phyloP scores from a whole-genome alignment of 2,113 vertebrate species.

The Corynorhinus townsendii region DNA sequence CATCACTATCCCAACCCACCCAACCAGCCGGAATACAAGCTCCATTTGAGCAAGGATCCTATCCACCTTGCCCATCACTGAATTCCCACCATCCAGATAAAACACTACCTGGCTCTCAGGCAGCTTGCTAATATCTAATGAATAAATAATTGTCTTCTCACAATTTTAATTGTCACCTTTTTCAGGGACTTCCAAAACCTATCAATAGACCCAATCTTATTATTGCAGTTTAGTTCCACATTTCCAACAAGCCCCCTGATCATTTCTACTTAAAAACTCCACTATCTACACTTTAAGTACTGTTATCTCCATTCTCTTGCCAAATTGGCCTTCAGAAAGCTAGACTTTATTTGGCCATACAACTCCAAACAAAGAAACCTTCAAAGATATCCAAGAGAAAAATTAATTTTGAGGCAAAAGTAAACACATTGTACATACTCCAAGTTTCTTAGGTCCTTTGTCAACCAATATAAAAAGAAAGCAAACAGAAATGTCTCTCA shows the following conservation, averaged over 20 bases:
- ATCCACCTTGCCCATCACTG: not conserved
- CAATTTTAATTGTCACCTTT: not conserved
- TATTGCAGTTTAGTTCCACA: not conserved
- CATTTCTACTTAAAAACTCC: not conserved
- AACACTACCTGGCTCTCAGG: not conserved
- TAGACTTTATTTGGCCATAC: not conserved
- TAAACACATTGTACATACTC: not conserved
- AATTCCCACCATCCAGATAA: not conserved
- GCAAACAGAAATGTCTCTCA: slow-evolving; percentile 21
- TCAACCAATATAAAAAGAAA: not conserved
- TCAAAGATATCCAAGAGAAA: not conserved
- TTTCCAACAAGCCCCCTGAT: not conserved
- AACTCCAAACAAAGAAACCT: not conserved
- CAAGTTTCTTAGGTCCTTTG: not conserved
- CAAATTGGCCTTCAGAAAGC: slow-evolving; percentile 21
- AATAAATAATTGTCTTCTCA: not conserved
- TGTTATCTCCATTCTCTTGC: not conserved
- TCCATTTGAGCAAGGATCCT: not conserved
- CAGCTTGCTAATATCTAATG: not conserved
- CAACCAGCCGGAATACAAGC: not conserved
- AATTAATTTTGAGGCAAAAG: not conserved
- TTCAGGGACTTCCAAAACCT: not conserved
- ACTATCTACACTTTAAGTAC: not conserved
- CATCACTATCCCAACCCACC: not conserved
- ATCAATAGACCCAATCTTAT: not conserved